phyloP scores from a whole-genome alignment of 2,888 invertebrate species.

The Hirtodrosophila trivittata region DNA sequence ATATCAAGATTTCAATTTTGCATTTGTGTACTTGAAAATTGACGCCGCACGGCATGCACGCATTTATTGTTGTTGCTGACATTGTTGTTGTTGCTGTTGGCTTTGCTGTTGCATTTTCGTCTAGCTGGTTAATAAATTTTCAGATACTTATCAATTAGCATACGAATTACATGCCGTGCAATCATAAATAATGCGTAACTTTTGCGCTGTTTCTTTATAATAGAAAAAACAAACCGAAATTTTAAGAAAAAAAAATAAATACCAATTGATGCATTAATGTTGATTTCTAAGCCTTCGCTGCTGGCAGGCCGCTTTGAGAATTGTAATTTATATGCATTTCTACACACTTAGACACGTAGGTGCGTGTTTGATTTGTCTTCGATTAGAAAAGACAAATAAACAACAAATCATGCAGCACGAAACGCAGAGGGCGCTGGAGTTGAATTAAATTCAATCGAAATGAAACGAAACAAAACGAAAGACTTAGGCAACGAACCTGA shows the following conservation, averaged over 20 bases:
- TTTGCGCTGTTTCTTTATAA: constrained; percentile 56
- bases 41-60: constrained; percentile 75
- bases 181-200: constrained; percentile 81
- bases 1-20: constrained; percentile 77
- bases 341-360: constrained; percentile 63
- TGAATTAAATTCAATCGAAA: constrained; percentile 41
- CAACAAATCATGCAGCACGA: constrained; percentile 78
- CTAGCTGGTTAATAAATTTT: constrained; percentile 77
- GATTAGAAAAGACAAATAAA: constrained; percentile 76
- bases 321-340: constrained; percentile 71
- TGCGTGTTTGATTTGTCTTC: constrained; percentile 75
- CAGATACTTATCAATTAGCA: constrained; percentile 80
- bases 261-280: constrained; percentile 64
- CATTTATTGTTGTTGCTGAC: constrained; percentile 50
- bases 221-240: constrained; percentile 31
- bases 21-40: constrained; percentile 77
- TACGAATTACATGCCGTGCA: constrained; percentile 81
- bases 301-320: constrained; percentile 41
- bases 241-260: constrained; percentile 24
- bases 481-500: constrained; percentile 67
- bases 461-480: constrained; percentile 36
- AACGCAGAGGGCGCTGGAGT: constrained; percentile 24
- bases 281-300: constrained; percentile 50
- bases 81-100: constrained; percentile 17
- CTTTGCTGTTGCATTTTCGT: constrained; percentile 34